A percentile compares a stretch with the other conserved stretches of the same genome.
Evolutionary conservation across 2,888 invertebrate genomes (phyloP).

Genomic region (Odontocolon sp.): DNA sequence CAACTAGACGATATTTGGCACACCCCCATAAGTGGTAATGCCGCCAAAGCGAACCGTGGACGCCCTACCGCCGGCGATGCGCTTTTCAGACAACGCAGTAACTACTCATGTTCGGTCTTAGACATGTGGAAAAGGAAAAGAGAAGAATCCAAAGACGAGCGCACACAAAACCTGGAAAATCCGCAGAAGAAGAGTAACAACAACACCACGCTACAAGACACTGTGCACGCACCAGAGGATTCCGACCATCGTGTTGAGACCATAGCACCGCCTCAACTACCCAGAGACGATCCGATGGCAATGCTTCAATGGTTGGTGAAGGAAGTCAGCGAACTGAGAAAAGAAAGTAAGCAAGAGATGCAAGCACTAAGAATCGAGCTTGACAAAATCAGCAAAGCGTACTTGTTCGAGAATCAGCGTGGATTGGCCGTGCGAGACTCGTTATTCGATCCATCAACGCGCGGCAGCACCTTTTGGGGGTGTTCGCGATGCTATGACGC

Average conservation of each 20-base stretch:
- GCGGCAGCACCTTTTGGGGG: too few relatives aligned
- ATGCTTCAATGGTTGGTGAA: not conserved
- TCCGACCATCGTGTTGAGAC: not conserved
- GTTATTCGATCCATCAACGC: too few relatives aligned
- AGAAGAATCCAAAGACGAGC: not conserved
- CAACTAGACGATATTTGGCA: not conserved
- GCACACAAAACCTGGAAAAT: not conserved
- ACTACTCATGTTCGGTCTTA: not conserved
- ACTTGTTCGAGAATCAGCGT: too few relatives aligned
- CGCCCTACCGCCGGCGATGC: not conserved
- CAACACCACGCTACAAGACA: not conserved
- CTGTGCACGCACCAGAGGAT: not conserved
- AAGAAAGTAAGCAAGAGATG: not conserved
- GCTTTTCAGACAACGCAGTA: not conserved
- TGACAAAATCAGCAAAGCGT: not conserved
- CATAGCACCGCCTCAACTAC: not conserved
- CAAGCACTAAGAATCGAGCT: not conserved
- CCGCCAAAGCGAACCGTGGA: not conserved
- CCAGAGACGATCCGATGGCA: not conserved
- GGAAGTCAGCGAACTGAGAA: not conserved
- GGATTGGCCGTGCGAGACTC: too few relatives aligned
- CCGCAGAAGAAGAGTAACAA: conserved; percentile 2
- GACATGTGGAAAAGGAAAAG: not conserved
- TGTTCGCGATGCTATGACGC: too few relatives aligned
- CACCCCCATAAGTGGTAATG: not conserved